Evolutionary conservation across 64 coral and sea anemone species (phyloP), one percentile per base, ranked within the genome.

Genomic region (Stichodactyla mertensii): DNA sequence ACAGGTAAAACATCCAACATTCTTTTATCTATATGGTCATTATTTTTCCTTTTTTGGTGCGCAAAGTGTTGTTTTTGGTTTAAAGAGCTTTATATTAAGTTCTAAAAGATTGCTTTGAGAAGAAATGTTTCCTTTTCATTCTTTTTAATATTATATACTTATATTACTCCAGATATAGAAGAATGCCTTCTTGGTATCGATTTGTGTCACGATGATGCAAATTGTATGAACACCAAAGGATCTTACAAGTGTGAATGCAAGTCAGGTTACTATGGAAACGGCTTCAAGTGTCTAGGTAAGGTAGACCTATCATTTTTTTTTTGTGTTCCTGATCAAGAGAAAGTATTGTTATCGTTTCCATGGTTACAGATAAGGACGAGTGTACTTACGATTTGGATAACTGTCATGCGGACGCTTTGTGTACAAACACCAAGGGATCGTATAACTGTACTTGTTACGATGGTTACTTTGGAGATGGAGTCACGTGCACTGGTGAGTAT

Each of bases 201-300:
- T 64, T 88, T 87, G 52, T 94, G 93, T 55, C 93, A 94, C 52
- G 55, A 31, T 24, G 86, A 92, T 36, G 85, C 90, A 13, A 82
- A 26, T 55, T 92, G 90, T 22, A 83, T 52, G 56, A 92, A 92
- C 79, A 92, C 78, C 78, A 92, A 92, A 74, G 90, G 90, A 24
- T 87, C 84, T 4, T 92, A 87, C 52, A 82, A 64, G 53, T 92
- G 90, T 60, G 77, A 77, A 0, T 92, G 90, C 54, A 69, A 58
- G 13, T 55, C 58, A 16, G 90, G 90, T 85, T 92, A 82, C 85
- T 92, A 82, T 87, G 90, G 90, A 70, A 74, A 92, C 80, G 90
- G 90, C 62, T 79, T 95, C 83, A 86, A 57, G 51, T 95, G 93
- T 79, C 59, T 86, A n/a, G 93, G 93, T 95, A 88, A 82, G 81